These are phyloP conservation scores for Drosophila maculinotata DNA, from an alignment of 2,888 invertebrate genomes.

Conservation along the genomic window DNA sequence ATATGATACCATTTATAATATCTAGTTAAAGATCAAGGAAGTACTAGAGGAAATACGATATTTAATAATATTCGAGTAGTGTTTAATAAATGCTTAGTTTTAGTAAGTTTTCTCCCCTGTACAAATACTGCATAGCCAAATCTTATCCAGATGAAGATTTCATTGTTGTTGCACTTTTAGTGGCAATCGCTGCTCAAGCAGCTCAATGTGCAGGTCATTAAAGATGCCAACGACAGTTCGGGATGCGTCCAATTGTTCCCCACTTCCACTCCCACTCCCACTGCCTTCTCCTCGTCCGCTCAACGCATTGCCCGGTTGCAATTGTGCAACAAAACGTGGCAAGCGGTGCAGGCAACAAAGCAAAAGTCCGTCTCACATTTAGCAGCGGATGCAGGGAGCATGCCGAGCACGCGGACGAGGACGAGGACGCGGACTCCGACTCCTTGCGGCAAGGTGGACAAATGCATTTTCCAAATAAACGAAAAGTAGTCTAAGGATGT, in stretches of 20 bases:
- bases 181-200: slow-evolving; percentile 31
- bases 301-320: slow-evolving; percentile 44
- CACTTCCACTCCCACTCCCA: background rate
- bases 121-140: slow-evolving; percentile 2
- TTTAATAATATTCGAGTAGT: background rate
- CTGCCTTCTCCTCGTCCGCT: background rate
- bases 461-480: slow-evolving; percentile 76
- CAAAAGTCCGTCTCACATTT: slow-evolving; percentile 61
- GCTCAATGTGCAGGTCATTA: slow-evolving; percentile 49
- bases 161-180: slow-evolving; percentile 41
- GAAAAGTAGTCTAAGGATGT: slow-evolving; percentile 23
- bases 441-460: slow-evolving; percentile 69
- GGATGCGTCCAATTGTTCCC: slow-evolving; percentile 7
- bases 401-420: slow-evolving; percentile 10
- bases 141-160: slow-evolving; percentile 35
- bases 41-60: background rate
- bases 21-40: background rate
- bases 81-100: background rate
- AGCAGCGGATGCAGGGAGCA: slow-evolving; percentile 18
- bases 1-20: background rate
- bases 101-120: background rate
- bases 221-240: slow-evolving; percentile 31
- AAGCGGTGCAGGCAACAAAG: slow-evolving; percentile 56
- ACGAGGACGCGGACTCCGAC: slow-evolving; percentile 13
- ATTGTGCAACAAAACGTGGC: slow-evolving; percentile 69